Conservation (phyloP, 2,113 vertebrate species). For the Phrynosoma blainvillii region DNA sequence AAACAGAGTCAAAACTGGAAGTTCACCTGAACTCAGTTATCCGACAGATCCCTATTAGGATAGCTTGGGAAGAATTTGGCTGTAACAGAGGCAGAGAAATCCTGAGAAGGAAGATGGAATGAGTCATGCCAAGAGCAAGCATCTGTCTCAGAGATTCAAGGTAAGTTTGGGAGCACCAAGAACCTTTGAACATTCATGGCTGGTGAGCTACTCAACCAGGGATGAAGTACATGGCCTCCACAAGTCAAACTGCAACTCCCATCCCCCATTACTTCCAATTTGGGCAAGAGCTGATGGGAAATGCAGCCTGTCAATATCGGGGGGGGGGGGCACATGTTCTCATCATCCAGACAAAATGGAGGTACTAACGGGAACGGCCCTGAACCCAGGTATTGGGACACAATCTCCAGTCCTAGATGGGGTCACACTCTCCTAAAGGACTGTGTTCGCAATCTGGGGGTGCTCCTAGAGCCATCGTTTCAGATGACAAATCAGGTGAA, state of each 20-base stretch:
- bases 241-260: neutral
- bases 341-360: too few relatives aligned
- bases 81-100: too few relatives aligned
- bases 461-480: too few relatives aligned
- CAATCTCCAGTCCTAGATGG: too few relatives aligned
- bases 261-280: neutral
- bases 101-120: neutral
- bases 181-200: neutral
- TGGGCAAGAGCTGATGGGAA: neutral
- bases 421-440: too few relatives aligned
- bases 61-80: neutral
- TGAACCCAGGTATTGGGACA: too few relatives aligned
- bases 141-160: neutral
- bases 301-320: neutral
- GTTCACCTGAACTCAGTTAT: neutral
- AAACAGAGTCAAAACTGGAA: too few relatives aligned
- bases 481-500: too few relatives aligned
- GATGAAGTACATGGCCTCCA: neutral
- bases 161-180: neutral
- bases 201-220: neutral
- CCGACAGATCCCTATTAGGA: too few relatives aligned
- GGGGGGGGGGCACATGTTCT: too few relatives aligned
- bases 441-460: too few relatives aligned
- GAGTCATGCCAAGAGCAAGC: neutral
- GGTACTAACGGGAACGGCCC: too few relatives aligned